These are phyloP conservation scores for Grus americana DNA, from an alignment of 2,113 vertebrate species.

Conservation along the genomic window DNA sequence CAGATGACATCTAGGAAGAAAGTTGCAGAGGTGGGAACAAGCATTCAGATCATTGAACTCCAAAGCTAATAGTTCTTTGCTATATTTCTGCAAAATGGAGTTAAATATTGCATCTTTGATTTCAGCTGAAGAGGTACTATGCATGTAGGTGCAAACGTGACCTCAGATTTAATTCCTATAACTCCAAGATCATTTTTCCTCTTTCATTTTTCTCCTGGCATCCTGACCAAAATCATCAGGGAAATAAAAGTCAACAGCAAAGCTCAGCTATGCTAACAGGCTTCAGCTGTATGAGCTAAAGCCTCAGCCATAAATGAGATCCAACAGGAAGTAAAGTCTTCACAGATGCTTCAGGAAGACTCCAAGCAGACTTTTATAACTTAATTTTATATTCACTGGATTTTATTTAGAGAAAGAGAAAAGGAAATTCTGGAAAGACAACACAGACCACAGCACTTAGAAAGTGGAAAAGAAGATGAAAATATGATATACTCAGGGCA, in stretches of 20 bases:
- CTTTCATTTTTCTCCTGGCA: not conserved
- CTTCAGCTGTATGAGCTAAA: not conserved
- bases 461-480: not conserved
- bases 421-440: not conserved
- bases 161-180: not conserved
- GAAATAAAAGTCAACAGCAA: not conserved
- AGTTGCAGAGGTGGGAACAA: not conserved
- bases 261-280: not conserved
- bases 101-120: not conserved
- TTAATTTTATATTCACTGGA: not conserved
- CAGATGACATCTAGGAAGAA: not conserved
- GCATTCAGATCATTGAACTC: not conserved
- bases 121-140: not conserved
- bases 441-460: not conserved
- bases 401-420: not conserved
- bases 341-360: not conserved
- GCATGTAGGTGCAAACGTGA: not conserved
- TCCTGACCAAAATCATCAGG: not conserved
- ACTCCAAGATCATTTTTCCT: not conserved
- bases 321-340: not conserved
- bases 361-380: not conserved
- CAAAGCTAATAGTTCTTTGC: not conserved
- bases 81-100: not conserved
- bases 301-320: not conserved
- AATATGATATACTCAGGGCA: not conserved